Evolutionary conservation across 1,140 invertebrate genomes (phyloP).

Genomic region (Aphidius ervi): DNA sequence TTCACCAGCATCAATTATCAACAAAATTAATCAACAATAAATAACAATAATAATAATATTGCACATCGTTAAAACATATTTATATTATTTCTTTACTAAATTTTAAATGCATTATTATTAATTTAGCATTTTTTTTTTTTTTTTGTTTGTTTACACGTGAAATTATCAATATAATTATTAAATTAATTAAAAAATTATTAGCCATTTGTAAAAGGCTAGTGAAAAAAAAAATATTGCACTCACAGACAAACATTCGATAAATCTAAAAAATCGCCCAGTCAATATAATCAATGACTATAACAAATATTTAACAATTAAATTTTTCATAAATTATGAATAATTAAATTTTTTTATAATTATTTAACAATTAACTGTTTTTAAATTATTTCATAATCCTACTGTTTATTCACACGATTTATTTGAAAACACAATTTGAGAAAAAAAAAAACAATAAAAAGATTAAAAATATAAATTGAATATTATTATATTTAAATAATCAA

Average conservation of each 20-base stretch:
- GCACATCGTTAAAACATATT: slow-evolving; percentile 16
- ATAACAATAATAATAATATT: slow-evolving; percentile 11
- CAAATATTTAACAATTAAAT: slow-evolving; percentile 17
- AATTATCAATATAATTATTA: not conserved
- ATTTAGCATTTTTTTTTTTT: slow-evolving; percentile 8
- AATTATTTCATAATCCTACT: slow-evolving; percentile 20
- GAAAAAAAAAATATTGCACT: slow-evolving; percentile 39
- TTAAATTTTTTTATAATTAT: no score
- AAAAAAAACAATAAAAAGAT: not conserved
- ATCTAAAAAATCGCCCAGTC: slow-evolving; percentile 43
- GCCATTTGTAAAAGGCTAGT: slow-evolving; percentile 40
- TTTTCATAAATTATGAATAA: not conserved
- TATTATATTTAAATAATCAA: no score
- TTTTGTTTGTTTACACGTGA: not conserved
- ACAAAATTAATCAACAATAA: slow-evolving; percentile 24
- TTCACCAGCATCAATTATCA: slow-evolving; percentile 39
- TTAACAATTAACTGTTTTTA: slow-evolving; percentile 3
- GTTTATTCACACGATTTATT: slow-evolving; percentile 26
- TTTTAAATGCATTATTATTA: slow-evolving; percentile 1
- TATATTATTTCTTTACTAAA: not conserved
- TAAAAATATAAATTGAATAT: no score
- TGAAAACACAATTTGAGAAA: not conserved
- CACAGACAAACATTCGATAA: slow-evolving; percentile 54
- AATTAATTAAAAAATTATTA: slow-evolving; percentile 34
- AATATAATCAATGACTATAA: slow-evolving; percentile 24